Evolutionary conservation across 2,888 invertebrate genomes (phyloP).

Genomic region (Platycheirus rosarum): DNA sequence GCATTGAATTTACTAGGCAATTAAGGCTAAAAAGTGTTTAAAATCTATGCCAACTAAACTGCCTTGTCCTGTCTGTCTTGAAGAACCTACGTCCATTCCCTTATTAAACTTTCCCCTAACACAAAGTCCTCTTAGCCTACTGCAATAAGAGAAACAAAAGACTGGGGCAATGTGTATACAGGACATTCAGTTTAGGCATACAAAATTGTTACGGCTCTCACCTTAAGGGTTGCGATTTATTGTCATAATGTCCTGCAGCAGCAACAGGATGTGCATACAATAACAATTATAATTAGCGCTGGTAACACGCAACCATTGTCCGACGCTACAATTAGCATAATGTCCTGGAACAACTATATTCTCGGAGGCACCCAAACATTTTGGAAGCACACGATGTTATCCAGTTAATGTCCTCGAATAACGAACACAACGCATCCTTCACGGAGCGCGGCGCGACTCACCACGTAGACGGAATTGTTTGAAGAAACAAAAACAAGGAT

Average conservation of each 20-base stretch:
- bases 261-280: slow-evolving; percentile 65
- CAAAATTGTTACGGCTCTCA: slow-evolving; percentile 11
- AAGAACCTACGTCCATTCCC: no score
- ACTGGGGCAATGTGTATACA: slow-evolving; percentile 36
- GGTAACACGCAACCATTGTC: slow-evolving; percentile 64
- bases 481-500: slow-evolving; percentile 7
- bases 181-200: slow-evolving; percentile 2
- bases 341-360: slow-evolving; percentile 53
- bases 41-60: no score
- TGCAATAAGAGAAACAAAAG: not conserved
- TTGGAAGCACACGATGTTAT: slow-evolving; percentile 26
- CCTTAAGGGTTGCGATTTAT: slow-evolving; percentile 61
- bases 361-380: slow-evolving; percentile 16
- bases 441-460: slow-evolving; percentile 15
- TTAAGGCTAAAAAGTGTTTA: no score
- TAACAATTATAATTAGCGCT: slow-evolving; percentile 69
- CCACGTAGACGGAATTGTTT: not conserved
- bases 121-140: slow-evolving; percentile 15
- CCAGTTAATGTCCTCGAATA: slow-evolving; percentile 43
- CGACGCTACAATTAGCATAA: slow-evolving; percentile 63
- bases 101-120: slow-evolving; percentile 33
- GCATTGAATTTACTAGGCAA: no score
- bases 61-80: no score
- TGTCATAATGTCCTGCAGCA: slow-evolving; percentile 60
- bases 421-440: slow-evolving; percentile 56